Evolutionary conservation across 2,888 invertebrate species (phyloP).

Genomic region (Helicoverpa assulta): DNA sequence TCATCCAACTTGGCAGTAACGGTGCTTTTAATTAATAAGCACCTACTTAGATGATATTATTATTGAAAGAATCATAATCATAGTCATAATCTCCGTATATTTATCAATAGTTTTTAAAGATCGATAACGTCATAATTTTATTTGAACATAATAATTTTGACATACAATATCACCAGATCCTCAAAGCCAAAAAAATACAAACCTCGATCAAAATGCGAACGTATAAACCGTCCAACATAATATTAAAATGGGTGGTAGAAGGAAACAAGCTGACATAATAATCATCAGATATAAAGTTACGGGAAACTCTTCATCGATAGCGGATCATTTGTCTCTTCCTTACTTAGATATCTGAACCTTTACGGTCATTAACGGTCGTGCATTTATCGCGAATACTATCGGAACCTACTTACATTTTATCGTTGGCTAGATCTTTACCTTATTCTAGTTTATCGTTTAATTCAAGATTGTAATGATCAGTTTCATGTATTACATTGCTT

Average conservation of each 20-base stretch:
- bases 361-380: slow-evolving; percentile 59
- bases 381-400: slow-evolving; percentile 49
- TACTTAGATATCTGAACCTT: slow-evolving; percentile 54
- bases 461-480: slow-evolving; percentile 17
- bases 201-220: no score
- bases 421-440: slow-evolving; percentile 33
- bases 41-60: background rate
- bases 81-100: background rate
- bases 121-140: no score
- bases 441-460: slow-evolving; percentile 41
- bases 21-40: background rate
- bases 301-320: slow-evolving; percentile 56
- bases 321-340: slow-evolving; percentile 63
- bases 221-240: background rate
- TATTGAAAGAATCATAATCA: no score
- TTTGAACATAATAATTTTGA: no score
- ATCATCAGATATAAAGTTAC: slow-evolving; percentile 55
- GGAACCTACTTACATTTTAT: slow-evolving; percentile 50
- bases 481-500: slow-evolving; percentile 4
- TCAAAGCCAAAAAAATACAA: background rate
- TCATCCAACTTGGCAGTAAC: slow-evolving; percentile 20
- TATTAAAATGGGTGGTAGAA: slow-evolving; percentile 10
- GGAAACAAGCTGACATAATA: slow-evolving; percentile 41
- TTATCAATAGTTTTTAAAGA: no score
- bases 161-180: background rate